Evolutionary conservation across 2,113 vertebrate genomes (phyloP).

Genomic region (Coreoperca whiteheadi): DNA sequence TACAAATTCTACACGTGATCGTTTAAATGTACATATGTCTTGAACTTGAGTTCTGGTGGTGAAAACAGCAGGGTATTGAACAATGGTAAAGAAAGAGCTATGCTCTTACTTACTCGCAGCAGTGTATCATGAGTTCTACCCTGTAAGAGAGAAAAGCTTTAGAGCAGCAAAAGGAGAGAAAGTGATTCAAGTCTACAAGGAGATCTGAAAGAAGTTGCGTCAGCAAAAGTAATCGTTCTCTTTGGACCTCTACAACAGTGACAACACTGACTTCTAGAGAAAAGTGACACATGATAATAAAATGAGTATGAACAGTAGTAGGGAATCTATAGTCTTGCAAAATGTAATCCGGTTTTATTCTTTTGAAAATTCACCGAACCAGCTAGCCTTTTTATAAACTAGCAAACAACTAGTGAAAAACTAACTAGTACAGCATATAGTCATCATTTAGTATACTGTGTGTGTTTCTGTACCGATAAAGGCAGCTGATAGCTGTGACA

Average conservation of each 20-base stretch:
- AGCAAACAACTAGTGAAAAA: neutral
- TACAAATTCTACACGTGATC: neutral
- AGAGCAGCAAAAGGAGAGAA: neutral
- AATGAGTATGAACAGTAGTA: neutral
- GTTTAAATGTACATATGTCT: neutral
- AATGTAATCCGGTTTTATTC: neutral
- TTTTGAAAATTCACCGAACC: neutral
- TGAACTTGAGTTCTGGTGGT: neutral
- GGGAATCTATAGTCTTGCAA: no score
- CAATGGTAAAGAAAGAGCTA: no score
- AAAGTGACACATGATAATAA: neutral
- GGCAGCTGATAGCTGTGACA: constrained; percentile 30
- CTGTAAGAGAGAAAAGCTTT: neutral
- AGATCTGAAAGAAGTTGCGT: neutral
- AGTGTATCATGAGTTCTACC: neutral
- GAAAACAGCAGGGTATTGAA: neutral
- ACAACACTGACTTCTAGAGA: neutral
- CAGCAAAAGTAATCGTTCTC: neutral
- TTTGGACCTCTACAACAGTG: neutral
- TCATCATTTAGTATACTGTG: neutral
- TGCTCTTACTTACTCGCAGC: neutral
- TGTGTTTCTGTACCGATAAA: constrained; percentile 10
- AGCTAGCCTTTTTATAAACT: neutral
- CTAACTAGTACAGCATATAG: neutral
- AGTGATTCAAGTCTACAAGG: neutral